Percentiles rank a stretch among this genome's conserved stretches.
Conservation (phyloP, 2,888 invertebrate species). For the Oligia fasciuncula region DNA sequence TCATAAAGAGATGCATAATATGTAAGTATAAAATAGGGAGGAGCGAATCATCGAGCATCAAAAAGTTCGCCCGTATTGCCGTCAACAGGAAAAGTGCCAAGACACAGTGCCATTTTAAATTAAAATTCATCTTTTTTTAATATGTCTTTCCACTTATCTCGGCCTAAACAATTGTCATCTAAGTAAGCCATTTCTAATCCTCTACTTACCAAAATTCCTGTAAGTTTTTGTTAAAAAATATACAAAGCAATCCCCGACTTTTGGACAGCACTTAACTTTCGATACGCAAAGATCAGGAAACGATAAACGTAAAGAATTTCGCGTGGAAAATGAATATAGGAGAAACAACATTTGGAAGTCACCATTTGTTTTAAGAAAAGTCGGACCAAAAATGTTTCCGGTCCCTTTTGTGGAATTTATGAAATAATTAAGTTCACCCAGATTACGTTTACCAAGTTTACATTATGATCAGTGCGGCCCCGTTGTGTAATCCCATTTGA, state of each 20-base stretch:
- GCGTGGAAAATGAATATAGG: conserved; percentile 36
- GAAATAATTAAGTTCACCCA: conserved; percentile 64
- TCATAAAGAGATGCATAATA: not conserved
- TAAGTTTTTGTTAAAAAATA: not conserved
- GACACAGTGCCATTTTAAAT: not conserved
- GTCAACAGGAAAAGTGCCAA: not conserved
- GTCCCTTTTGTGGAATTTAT: conserved; percentile 51
- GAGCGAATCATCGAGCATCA: not conserved
- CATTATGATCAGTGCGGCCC: conserved; percentile 68
- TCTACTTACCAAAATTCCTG: not conserved
- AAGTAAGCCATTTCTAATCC: conserved; percentile 12
- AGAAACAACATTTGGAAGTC: conserved; percentile 34
- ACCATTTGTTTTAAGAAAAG: conserved; percentile 56
- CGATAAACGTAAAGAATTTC: conserved; percentile 48
- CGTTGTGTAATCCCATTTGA: conserved; percentile 68
- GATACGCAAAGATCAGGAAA: conserved; percentile 36
- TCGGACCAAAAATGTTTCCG: conserved; percentile 53
- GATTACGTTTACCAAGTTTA: conserved; percentile 69
- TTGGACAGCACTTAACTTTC: conserved; percentile 40
- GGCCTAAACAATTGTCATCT: not conserved
- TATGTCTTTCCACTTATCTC: no score
- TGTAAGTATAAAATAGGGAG: not conserved
- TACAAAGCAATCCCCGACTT: conserved; percentile 27
- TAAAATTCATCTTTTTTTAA: not conserved
- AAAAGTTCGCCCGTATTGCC: not conserved